Evolutionary conservation across 2,113 vertebrate species (phyloP).

Genomic region (Numida meleagris): DNA sequence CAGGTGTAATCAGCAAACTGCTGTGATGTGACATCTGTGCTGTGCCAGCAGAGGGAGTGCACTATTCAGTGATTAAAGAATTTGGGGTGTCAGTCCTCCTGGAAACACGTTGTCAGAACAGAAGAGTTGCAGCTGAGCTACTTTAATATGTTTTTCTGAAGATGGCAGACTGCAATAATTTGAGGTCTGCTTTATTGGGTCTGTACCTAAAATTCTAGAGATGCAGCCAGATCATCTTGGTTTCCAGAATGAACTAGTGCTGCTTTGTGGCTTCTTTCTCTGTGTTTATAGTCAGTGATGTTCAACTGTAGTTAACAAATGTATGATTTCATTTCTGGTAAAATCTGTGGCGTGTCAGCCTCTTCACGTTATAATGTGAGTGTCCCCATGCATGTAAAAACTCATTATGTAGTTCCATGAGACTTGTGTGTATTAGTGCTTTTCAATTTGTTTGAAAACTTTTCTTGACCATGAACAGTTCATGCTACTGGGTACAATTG

Average conservation of each 20-base stretch:
- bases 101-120: not conserved
- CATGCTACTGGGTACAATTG: not conserved
- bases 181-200: not conserved
- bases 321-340: not conserved
- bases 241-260: not conserved
- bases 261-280: not conserved
- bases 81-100: not conserved
- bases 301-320: not conserved
- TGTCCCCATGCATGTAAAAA: not conserved
- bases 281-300: not conserved
- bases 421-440: not conserved
- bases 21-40: not conserved
- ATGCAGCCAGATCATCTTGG: not conserved
- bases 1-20: not conserved
- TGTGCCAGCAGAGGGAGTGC: slow-evolving; percentile 68
- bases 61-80: slow-evolving; percentile 5
- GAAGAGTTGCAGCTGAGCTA: not conserved
- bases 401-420: not conserved
- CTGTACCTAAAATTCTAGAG: not conserved
- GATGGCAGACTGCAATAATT: not conserved
- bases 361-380: not conserved
- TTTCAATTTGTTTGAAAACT: not conserved
- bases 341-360: not conserved
- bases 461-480: not conserved
- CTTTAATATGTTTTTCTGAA: not conserved